Evolutionary conservation across 2,797 vertebrate species (phyloP).

Genomic region (Miichthys miiuy): DNA sequence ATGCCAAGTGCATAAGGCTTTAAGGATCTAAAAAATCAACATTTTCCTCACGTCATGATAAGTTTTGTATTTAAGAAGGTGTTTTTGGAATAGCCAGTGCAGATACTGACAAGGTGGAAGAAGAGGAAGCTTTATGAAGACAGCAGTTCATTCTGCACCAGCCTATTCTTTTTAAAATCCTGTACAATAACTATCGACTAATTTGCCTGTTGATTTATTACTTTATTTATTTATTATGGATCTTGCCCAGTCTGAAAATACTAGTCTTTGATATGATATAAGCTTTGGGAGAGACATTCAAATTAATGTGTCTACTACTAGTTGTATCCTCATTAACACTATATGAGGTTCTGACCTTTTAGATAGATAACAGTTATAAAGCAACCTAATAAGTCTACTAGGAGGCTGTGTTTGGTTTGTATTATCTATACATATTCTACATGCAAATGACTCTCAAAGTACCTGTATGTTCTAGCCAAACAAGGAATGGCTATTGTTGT

Average conservation of each 20-base stretch:
- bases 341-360: neutral
- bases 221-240: too few relatives aligned
- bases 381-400: neutral
- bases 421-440: neutral
- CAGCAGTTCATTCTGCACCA: neutral
- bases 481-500: neutral
- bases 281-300: too few relatives aligned
- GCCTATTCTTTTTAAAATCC: neutral
- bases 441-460: conserved; percentile 24
- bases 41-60: neutral
- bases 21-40: neutral
- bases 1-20: neutral
- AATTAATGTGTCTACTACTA: too few relatives aligned
- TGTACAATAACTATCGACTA: neutral
- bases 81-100: neutral
- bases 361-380: neutral
- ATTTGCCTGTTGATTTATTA: neutral
- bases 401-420: neutral
- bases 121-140: neutral
- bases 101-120: neutral
- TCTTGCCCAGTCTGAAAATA: neutral
- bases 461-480: neutral
- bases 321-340: neutral
- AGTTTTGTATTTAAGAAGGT: neutral
- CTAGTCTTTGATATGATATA: neutral